Percentiles rank a stretch among this genome's conserved stretches.
Conservation (phyloP, 2,113 vertebrate genomes). For the Perognathus longimembris region DNA sequence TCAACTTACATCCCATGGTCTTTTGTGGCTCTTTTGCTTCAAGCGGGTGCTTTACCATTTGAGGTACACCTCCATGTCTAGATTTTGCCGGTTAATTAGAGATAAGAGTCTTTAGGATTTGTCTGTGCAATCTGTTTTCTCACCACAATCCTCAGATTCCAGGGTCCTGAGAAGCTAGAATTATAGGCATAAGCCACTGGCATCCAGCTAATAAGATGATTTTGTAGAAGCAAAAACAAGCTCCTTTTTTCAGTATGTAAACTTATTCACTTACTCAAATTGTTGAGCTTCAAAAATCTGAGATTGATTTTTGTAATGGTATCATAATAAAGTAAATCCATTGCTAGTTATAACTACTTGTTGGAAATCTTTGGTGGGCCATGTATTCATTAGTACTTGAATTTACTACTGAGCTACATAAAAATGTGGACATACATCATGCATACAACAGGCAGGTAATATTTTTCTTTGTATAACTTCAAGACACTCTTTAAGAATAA, state of each 20-base stretch:
- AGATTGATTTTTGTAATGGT: neutral
- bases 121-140: too few relatives aligned
- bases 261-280: conserved; percentile 2
- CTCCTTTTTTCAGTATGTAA: neutral
- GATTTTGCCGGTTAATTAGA: too few relatives aligned
- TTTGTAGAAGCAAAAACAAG: too few relatives aligned
- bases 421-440: neutral
- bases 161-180: too few relatives aligned
- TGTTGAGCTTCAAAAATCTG: neutral
- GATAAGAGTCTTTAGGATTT: too few relatives aligned
- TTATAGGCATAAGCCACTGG: too few relatives aligned
- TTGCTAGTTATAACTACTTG: conserved; percentile 5
- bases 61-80: too few relatives aligned
- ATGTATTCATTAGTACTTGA: neutral
- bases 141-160: too few relatives aligned
- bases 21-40: too few relatives aligned
- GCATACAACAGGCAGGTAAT: neutral
- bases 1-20: too few relatives aligned
- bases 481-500: neutral
- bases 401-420: neutral
- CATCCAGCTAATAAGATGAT: too few relatives aligned
- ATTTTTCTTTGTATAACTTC: neutral
- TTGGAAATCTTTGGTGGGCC: neutral
- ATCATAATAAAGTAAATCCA: conserved; percentile 35
- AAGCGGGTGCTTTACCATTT: too few relatives aligned